Percentiles rank a stretch among this genome's conserved stretches.
These are phyloP conservation scores for Eumerus sabulonum DNA, from an alignment of 2,888 invertebrate genomes.

Conservation along the genomic window DNA sequence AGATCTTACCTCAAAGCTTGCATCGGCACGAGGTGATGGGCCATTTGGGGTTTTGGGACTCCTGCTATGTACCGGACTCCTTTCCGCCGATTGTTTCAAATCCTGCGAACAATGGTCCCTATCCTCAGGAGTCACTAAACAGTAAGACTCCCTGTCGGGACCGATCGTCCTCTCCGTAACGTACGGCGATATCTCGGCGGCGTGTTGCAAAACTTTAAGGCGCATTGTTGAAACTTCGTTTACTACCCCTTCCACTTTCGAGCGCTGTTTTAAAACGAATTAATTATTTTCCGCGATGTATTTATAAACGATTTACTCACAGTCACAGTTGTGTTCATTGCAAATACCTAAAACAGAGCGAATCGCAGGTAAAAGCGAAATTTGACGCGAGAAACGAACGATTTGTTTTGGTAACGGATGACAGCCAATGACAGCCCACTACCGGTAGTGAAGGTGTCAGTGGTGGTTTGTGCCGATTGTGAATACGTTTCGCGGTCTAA, in stretches of 20 bases:
- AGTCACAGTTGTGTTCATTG: no score
- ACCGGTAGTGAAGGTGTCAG: background rate
- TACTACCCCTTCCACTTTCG: constrained; percentile 50
- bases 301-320: no score
- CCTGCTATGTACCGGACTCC: background rate
- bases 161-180: constrained; percentile 74
- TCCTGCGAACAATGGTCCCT: background rate
- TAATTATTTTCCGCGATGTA: background rate
- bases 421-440: background rate
- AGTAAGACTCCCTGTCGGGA: constrained; percentile 70
- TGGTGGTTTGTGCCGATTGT: no score
- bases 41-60: constrained; percentile 2
- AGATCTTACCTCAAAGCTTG: constrained; percentile 28
- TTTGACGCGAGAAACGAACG: no score
- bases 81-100: no score
- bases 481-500: no score
- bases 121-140: background rate
- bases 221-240: constrained; percentile 66
- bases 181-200: constrained; percentile 71
- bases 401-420: no score
- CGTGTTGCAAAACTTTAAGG: constrained; percentile 70
- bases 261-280: background rate
- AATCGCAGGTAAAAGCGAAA: no score
- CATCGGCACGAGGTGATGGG: no score
- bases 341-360: no score